Percentiles rank a stretch among this genome's conserved stretches.
Evolutionary conservation across 2,888 invertebrate species (phyloP).

Genomic region (Drosophila planitibia): DNA sequence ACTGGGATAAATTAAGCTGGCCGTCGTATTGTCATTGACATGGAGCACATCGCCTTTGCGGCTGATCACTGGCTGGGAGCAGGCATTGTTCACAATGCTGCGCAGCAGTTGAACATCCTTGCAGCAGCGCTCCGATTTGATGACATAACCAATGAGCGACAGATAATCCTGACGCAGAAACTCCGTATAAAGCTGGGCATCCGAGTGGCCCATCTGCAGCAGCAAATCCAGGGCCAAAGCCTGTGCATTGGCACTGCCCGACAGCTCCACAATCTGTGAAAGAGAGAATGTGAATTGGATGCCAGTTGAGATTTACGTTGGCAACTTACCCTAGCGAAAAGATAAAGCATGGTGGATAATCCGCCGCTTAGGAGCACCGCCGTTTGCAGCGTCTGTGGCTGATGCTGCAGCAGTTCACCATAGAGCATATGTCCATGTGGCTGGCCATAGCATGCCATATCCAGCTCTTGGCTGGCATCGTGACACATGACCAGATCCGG

Average conservation of each 20-base stretch:
- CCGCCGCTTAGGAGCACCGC: conserved; percentile 87
- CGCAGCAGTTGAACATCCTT: conserved; percentile 88
- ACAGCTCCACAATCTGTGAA: conserved; percentile 88
- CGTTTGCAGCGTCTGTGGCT: conserved; percentile 81
- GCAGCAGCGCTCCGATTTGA: conserved; percentile 87
- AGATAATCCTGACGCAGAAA: conserved; percentile 87
- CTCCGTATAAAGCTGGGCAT: conserved; percentile 88
- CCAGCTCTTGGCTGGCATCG: conserved; percentile 72
- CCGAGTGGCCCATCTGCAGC: conserved; percentile 87
- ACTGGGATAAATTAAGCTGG: conserved; percentile 87
- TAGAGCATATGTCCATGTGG: conserved; percentile 81
- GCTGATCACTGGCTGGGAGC: conserved; percentile 87
- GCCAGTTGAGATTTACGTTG: too few relatives aligned
- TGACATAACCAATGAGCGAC: conserved; percentile 88
- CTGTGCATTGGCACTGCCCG: conserved; percentile 87
- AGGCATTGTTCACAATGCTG: conserved; percentile 89
- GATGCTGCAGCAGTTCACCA: conserved; percentile 77
- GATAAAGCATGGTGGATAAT: conserved; percentile 88
- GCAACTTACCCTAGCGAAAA: conserved; percentile 88
- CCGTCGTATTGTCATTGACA: conserved; percentile 85
- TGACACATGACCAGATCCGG: conserved; percentile 86
- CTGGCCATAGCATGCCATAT: conserved; percentile 74
- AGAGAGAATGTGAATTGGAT: neutral
- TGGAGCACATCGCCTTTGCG: conserved; percentile 85
- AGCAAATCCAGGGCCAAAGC: conserved; percentile 88